Percentiles rank a stretch among this genome's conserved stretches.
Conservation (phyloP, 2,888 invertebrate genomes). For the Altica lythri region DNA sequence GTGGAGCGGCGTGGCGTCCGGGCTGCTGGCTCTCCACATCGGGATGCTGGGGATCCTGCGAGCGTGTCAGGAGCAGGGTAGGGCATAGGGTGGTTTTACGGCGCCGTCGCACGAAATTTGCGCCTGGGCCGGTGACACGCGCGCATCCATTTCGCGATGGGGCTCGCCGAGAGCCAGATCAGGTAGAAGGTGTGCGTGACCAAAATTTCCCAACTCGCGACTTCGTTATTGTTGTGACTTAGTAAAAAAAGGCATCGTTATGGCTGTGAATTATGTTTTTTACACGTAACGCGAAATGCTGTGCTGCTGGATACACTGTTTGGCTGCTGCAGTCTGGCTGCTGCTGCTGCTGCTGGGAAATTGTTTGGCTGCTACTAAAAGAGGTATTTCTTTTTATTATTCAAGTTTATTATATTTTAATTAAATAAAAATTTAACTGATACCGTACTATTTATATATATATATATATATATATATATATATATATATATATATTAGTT, state of each 20-base stretch:
- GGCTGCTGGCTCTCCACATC: slow-evolving; percentile 31
- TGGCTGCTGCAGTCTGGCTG: slow-evolving; percentile 48
- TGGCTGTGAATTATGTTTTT: slow-evolving; percentile 56
- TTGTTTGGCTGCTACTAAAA: slow-evolving; percentile 50
- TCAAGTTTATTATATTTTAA: not conserved
- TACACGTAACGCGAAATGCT: slow-evolving; percentile 55
- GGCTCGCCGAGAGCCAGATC: slow-evolving; percentile 52
- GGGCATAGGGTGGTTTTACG: slow-evolving; percentile 36
- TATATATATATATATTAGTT: no score
- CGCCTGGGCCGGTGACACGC: slow-evolving; percentile 45
- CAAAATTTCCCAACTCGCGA: slow-evolving; percentile 23
- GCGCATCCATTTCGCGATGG: slow-evolving; percentile 53
- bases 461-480: no score
- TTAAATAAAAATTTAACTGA: not conserved
- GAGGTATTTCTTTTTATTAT: slow-evolving; percentile 45
- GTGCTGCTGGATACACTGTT: slow-evolving; percentile 51
- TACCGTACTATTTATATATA: no score
- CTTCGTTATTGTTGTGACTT: slow-evolving; percentile 24
- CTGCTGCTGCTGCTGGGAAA: slow-evolving; percentile 42
- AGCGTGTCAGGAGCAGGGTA: slow-evolving; percentile 47
- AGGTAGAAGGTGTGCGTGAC: slow-evolving; percentile 50
- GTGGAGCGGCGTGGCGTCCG: slow-evolving; percentile 18
- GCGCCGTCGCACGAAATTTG: slow-evolving; percentile 47
- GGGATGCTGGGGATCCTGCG: slow-evolving; percentile 41
- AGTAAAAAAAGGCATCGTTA: slow-evolving; percentile 42